Base-by-base conservation (phyloP, 2,113 vertebrate genomes). In the Silurus meridionalis region DNA sequence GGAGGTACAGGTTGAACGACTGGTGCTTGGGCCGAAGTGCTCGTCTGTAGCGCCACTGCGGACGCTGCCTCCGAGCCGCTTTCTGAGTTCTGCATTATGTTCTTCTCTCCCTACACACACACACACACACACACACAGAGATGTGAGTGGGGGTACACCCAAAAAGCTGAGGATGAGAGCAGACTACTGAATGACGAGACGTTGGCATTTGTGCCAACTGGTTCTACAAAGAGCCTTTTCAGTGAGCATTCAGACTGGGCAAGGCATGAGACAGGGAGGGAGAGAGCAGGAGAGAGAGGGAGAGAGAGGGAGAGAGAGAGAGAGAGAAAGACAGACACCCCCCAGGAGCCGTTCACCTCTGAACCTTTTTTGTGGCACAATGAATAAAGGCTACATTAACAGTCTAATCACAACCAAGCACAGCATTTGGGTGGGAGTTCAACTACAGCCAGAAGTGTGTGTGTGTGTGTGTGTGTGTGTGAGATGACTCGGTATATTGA, bases 11-110 rank as follows among this genome's bases (percentile, higher is more conserved):
- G 95, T 92, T 98, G 98, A 85, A 97, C 96, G 37, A 97, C 97
- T 0, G 97, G 96, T 0, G 96, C 96, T 87, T 96, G 97, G 81
- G 96, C 94, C 3, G 97, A 92, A 1, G 96, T 95, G 3, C 97
- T 95, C 0, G 97, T 92, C 85, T 96, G 94, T 92, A 98, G 92
- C 0, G 96, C 92, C 92, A 97, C 96, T 0, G 96, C 95, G 82
- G 96, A 92, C 1, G 97, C 92, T 4, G 96, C 90, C 82, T 98
- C 97, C 21, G 97, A 95, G 88, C 95, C 96, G 75, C 94, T 94
- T 93, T 99, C 97, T 0, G 98, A 94, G 91, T 94, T 97, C 96
- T 99, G 98, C 98, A 99, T 99, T 92, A 95, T 98, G 93, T 55
- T 82, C 80, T 63, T 58, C 14, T 78, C n/a, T 55, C 50, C 55